A percentile compares a stretch with the other conserved stretches of the same genome.
These are phyloP conservation scores for Trichechus manatus DNA, from an alignment of 2,113 vertebrate species.

Conservation along the genomic window DNA sequence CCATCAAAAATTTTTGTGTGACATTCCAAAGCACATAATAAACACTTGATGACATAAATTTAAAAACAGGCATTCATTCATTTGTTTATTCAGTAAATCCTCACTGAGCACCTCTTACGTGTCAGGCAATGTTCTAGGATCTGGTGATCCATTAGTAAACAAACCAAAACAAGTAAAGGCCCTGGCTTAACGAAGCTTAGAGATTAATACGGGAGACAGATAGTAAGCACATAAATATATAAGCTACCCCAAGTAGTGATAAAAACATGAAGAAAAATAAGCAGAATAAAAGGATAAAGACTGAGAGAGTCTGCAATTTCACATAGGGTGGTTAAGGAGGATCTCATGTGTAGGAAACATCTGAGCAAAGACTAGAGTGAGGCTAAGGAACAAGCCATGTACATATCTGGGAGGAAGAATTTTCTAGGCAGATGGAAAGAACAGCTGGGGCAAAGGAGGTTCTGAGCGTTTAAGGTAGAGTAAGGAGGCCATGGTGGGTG, in stretches of 20 bases:
- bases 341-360: background rate
- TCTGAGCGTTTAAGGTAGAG: background rate
- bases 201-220: background rate
- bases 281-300: background rate
- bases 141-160: background rate
- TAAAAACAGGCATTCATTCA: background rate
- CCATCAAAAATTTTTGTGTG: constrained; percentile 11
- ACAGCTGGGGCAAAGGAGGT: background rate
- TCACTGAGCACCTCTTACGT: background rate
- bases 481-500: background rate
- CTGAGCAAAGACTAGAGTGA: background rate
- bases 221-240: background rate
- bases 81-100: background rate
- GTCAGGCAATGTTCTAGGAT: background rate
- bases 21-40: background rate
- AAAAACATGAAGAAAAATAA: constrained; percentile 49
- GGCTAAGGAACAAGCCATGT: background rate
- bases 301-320: background rate
- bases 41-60: background rate
- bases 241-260: background rate
- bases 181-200: background rate
- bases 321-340: background rate
- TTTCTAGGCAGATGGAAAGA: background rate
- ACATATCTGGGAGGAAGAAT: background rate
- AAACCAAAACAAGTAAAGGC: constrained; percentile 29